phyloP scores from a whole-genome alignment of 2,888 invertebrate species.

The Thecophora atra region DNA sequence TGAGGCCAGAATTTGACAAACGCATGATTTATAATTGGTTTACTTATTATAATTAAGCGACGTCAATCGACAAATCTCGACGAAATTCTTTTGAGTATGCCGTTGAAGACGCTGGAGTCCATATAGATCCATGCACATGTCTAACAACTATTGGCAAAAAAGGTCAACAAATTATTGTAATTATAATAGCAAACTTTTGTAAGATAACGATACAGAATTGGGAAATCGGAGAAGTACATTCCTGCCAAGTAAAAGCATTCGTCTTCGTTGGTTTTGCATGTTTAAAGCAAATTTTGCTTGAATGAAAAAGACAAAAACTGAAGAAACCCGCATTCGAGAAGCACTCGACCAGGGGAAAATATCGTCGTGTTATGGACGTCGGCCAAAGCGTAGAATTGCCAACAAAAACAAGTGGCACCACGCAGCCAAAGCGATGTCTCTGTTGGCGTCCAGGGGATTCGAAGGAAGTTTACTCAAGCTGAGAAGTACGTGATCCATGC shows the following conservation, averaged over 20 bases:
- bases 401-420: neutral
- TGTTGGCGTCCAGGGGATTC: constrained; percentile 8
- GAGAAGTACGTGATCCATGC: constrained; percentile 20
- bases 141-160: neutral
- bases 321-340: neutral
- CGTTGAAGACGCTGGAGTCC: too few relatives aligned
- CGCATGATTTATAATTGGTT: too few relatives aligned
- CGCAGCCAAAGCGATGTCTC: neutral
- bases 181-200: neutral
- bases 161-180: neutral
- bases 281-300: constrained; percentile 15
- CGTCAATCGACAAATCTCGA: neutral
- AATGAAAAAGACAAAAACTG: neutral
- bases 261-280: constrained; percentile 30
- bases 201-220: constrained; percentile 9
- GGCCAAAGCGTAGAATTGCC: neutral
- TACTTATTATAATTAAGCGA: neutral
- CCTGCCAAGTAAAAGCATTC: constrained; percentile 10
- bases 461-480: constrained; percentile 3
- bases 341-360: too few relatives aligned
- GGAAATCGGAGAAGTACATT: constrained; percentile 10
- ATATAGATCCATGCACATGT: too few relatives aligned
- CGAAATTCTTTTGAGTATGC: too few relatives aligned
- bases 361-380: constrained; percentile 1
- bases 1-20: neutral